Evolutionary conservation across 2,797 vertebrate genomes (phyloP), one percentile per base, ranked within the genome.

Genomic region (Eidolon dupreanum): DNA sequence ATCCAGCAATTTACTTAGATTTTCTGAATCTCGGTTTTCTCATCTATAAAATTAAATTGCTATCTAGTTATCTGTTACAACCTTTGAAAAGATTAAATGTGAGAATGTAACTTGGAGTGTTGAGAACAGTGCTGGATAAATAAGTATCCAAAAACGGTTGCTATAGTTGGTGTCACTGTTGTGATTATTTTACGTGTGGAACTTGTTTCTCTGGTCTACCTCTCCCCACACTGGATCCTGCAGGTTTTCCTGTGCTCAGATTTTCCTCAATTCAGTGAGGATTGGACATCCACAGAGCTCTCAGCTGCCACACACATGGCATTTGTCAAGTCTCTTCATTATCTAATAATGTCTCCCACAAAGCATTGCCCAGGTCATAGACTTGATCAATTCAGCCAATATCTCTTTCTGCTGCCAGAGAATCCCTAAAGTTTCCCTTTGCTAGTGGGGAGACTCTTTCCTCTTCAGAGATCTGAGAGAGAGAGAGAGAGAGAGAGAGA

Each of bases 1-100:
- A 78, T 41, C 49, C 51, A 61, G 28, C 2, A 31, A 41, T 87
- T 91, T 73, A 8, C 16, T 41, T 41, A 8, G n/a, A 53, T 89
- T 88, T 92, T 74, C 55, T 78, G 55, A 95, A 66, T 46, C 33
- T 71, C 6, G 36, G 22, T 81, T 85, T 95, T 87, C 33, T 94
- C 36, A 22, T 82, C 31, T 68, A 13, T 55, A 55, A 36, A 63
- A 53, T 7, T 33, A 46, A 73, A 93, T 28, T 36, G n/a, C 31
- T 90, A 71, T 15, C 13, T 17, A 81, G 7, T 63, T 90, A 24
- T 12, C 12, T 86, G 26, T 73, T 16, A 55, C 66, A 57, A 36
- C 51, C 49, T 53, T 78, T 77, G 90, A 71, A 61, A 88, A 36
- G 84, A 61, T 49, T 33, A 43, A 41, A 46, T 61, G 51, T 70